phyloP scores from a whole-genome alignment of 2,797 vertebrate genomes.

The Poecilia gillii region DNA sequence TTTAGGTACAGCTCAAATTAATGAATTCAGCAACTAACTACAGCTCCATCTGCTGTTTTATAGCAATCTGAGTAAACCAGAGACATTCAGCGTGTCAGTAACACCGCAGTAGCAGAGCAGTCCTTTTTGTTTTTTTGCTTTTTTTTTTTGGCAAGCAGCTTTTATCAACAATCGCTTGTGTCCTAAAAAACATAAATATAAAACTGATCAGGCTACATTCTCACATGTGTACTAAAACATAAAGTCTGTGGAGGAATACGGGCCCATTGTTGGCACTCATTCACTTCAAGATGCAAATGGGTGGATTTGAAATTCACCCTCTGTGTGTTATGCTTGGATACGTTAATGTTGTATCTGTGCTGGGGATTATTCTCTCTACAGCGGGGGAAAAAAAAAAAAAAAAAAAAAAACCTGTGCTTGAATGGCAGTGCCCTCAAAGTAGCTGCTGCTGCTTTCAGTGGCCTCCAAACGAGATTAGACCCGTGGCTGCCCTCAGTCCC shows the following conservation, averaged over 20 bases:
- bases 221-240: slow-evolving; percentile 53
- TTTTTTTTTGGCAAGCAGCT: slow-evolving; percentile 56
- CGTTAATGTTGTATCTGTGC: slow-evolving; percentile 85
- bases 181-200: slow-evolving; percentile 18
- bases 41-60: slow-evolving; percentile 74
- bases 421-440: slow-evolving; percentile 82
- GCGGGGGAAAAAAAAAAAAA: slow-evolving; percentile 39
- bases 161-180: slow-evolving; percentile 39
- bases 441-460: slow-evolving; percentile 81
- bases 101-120: slow-evolving; percentile 31
- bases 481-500: slow-evolving; percentile 78
- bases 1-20: slow-evolving; percentile 58
- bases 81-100: slow-evolving; percentile 30
- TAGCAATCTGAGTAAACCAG: slow-evolving; percentile 39
- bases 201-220: slow-evolving; percentile 37
- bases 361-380: slow-evolving; percentile 83
- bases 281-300: slow-evolving; percentile 81
- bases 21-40: slow-evolving; percentile 61
- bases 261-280: slow-evolving; percentile 74
- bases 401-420: slow-evolving; percentile 82
- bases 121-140: slow-evolving; percentile 5
- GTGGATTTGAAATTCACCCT: slow-evolving; percentile 82
- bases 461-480: slow-evolving; percentile 85
- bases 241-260: slow-evolving; percentile 55
- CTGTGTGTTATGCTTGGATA: slow-evolving; percentile 83